Conservation (phyloP, 2,888 invertebrate species). For the Zelleria hepariella region DNA sequence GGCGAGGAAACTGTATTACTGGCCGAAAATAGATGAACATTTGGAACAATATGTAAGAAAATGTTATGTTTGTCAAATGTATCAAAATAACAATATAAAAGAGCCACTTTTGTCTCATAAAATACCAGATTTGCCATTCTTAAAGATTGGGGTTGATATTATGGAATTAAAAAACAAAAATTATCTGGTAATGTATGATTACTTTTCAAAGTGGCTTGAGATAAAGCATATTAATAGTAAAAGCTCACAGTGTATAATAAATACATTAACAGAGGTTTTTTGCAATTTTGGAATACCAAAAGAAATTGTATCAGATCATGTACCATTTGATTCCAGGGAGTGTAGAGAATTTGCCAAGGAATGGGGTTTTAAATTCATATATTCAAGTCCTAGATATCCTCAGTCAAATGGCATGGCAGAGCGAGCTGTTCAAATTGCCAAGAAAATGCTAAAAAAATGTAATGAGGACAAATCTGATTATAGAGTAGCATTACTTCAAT, state of each 20-base stretch:
- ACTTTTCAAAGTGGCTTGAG: conserved; percentile 6
- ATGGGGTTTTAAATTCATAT: conserved; percentile 9
- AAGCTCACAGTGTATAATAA: too few relatives aligned
- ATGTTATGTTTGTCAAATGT: conserved; percentile 16
- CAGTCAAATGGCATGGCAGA: conserved; percentile 12
- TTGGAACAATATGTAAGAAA: conserved; percentile 19
- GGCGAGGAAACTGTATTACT: conserved; percentile 24
- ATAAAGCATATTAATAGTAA: conserved; percentile 10
- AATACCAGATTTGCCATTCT: conserved; percentile 13
- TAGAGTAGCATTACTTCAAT: conserved; percentile 16
- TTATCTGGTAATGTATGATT: conserved; percentile 11
- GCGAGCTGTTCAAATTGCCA: conserved; percentile 8
- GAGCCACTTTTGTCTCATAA: conserved; percentile 14
- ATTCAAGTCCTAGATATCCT: conserved; percentile 10
- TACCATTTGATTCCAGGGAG: background rate
- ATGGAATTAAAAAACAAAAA: conserved; percentile 12
- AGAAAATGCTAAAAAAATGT: conserved; percentile 7
- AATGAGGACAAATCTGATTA: conserved; percentile 9
- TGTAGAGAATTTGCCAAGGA: conserved; percentile 7
- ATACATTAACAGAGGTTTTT: conserved; percentile 10
- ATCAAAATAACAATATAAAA: conserved; percentile 15
- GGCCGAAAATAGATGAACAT: conserved; percentile 24
- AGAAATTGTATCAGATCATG: conserved; percentile 6
- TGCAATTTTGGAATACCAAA: conserved; percentile 14
- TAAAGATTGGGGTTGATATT: conserved; percentile 12